Conservation (phyloP, 2,888 invertebrate genomes). For the Tolmerus cingulatus region DNA sequence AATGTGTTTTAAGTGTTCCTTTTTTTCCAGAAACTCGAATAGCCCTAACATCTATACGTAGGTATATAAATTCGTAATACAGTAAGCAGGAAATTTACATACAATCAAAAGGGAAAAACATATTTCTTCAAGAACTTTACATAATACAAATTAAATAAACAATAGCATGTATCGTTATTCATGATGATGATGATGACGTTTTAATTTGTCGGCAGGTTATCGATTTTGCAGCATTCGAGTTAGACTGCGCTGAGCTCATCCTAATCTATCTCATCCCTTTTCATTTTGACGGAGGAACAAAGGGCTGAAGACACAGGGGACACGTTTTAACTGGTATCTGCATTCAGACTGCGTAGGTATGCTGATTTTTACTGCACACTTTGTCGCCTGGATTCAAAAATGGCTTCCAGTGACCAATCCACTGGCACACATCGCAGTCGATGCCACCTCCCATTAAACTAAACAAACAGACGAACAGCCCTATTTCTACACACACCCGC, state of each 20-base stretch:
- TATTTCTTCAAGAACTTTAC: background rate
- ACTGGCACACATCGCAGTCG: background rate
- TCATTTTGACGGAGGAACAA: background rate
- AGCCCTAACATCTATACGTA: background rate
- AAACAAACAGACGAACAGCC: background rate
- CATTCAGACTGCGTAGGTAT: background rate
- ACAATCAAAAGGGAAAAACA: background rate
- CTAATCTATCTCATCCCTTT: background rate
- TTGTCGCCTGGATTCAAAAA: background rate
- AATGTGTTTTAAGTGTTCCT: background rate
- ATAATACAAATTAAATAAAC: background rate
- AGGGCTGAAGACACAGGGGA: background rate
- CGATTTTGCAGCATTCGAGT: background rate
- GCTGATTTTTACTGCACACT: background rate
- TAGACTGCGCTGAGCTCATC: background rate
- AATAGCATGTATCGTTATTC: background rate
- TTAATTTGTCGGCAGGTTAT: background rate
- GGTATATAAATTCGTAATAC: background rate
- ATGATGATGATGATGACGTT: background rate
- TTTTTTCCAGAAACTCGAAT: background rate
- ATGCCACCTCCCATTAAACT: background rate
- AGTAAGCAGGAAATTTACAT: background rate
- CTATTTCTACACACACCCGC: background rate
- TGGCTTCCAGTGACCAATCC: background rate
- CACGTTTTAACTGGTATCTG: background rate